phyloP scores from a whole-genome alignment of 1,140 invertebrate genomes.

The Lerema accius region DNA sequence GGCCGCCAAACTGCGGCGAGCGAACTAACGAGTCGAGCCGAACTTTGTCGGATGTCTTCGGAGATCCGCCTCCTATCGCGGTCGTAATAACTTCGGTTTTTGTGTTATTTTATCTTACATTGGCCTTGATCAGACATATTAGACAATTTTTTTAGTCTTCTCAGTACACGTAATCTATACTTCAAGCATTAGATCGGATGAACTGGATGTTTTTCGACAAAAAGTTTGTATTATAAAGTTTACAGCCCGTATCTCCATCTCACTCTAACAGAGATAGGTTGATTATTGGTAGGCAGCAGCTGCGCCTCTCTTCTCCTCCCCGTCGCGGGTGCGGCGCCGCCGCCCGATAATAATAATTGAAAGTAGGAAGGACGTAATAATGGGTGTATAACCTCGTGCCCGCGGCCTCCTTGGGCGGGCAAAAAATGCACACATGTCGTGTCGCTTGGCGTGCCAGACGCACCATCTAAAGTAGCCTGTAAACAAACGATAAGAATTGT shows the following conservation, averaged over 20 bases:
- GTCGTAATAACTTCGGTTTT: slow-evolving; percentile 58
- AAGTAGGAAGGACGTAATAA: slow-evolving; percentile 83
- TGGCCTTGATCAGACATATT: slow-evolving; percentile 23
- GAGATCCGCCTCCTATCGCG: slow-evolving; percentile 80
- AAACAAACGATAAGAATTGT: slow-evolving; percentile 59
- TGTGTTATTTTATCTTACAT: slow-evolving; percentile 17
- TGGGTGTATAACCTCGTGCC: slow-evolving; percentile 82
- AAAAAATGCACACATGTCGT: slow-evolving; percentile 81
- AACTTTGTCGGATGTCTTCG: slow-evolving; percentile 66
- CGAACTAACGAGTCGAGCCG: slow-evolving; percentile 64
- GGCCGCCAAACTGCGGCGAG: slow-evolving; percentile 78
- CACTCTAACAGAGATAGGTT: slow-evolving; percentile 67
- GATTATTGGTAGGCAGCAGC: slow-evolving; percentile 83
- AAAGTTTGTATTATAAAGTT: slow-evolving; percentile 43
- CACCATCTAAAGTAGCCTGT: slow-evolving; percentile 48
- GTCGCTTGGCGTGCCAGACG: slow-evolving; percentile 52
- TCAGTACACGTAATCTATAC: background rate
- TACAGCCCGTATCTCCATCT: slow-evolving; percentile 56
- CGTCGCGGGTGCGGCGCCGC: slow-evolving; percentile 77
- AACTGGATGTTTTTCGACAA: background rate
- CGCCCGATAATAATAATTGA: slow-evolving; percentile 82
- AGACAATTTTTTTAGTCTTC: slow-evolving; percentile 25
- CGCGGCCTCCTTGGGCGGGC: slow-evolving; percentile 81
- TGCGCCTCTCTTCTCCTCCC: slow-evolving; percentile 81
- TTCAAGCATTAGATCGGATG: background rate